Evolutionary conservation across 2,888 invertebrate species (phyloP).

Genomic region (Syritta pipiens): DNA sequence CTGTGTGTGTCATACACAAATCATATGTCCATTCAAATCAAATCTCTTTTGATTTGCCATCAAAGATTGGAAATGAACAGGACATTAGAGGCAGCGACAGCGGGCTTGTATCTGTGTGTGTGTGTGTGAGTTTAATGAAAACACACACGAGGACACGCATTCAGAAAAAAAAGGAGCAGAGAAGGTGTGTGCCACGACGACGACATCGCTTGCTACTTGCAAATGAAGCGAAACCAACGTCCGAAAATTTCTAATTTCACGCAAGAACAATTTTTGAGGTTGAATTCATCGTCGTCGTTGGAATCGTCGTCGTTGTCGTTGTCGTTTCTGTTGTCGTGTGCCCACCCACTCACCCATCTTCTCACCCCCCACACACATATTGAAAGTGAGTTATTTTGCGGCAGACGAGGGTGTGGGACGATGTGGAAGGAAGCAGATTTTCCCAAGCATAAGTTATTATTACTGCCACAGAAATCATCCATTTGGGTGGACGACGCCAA

Average conservation of each 20-base stretch:
- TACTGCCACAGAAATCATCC: slow-evolving; percentile 66
- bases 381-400: slow-evolving; percentile 60
- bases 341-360: background rate
- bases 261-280: slow-evolving; percentile 78
- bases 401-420: background rate
- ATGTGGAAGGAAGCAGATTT: slow-evolving; percentile 29
- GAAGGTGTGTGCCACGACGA: no score
- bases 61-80: slow-evolving; percentile 59
- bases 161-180: no score
- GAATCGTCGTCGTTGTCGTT: background rate
- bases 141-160: slow-evolving; percentile 39
- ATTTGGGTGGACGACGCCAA: background rate
- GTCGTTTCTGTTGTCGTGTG: slow-evolving; percentile 9
- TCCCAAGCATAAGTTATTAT: slow-evolving; percentile 69
- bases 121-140: slow-evolving; percentile 28
- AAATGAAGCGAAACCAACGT: slow-evolving; percentile 68
- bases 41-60: slow-evolving; percentile 64
- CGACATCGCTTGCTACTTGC: slow-evolving; percentile 38
- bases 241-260: slow-evolving; percentile 76
- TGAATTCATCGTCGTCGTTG: slow-evolving; percentile 72
- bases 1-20: slow-evolving; percentile 54
- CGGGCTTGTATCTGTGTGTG: background rate
- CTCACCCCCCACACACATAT: slow-evolving; percentile 21
- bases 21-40: slow-evolving; percentile 64
- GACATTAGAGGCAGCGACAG: slow-evolving; percentile 47